phyloP scores from a whole-genome alignment of 2,888 invertebrate species.

The Drosophila pseudotalamancana region DNA sequence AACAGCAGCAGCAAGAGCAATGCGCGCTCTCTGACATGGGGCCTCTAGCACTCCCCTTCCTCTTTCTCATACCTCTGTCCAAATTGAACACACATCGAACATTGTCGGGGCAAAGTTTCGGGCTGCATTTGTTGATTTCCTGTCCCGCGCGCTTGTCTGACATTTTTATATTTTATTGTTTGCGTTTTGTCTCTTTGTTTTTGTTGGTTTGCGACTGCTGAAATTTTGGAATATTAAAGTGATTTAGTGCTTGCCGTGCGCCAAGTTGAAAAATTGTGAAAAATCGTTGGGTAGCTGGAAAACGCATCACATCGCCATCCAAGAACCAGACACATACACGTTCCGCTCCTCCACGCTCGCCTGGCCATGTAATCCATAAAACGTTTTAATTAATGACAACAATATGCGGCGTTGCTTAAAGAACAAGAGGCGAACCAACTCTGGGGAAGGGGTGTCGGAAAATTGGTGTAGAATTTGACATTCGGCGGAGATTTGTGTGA shows the following conservation, averaged over 20 bases:
- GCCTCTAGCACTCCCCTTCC: background rate
- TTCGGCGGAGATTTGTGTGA: conserved; percentile 57
- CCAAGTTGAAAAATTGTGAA: conserved; percentile 77
- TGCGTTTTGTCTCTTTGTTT: conserved; percentile 36
- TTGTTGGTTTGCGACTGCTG: conserved; percentile 29
- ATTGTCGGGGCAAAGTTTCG: conserved; percentile 39
- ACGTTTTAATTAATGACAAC: conserved; percentile 80
- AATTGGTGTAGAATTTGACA: conserved; percentile 55
- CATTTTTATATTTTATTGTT: conserved; percentile 73
- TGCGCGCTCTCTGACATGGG: conserved; percentile 33
- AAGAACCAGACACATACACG: conserved; percentile 3
- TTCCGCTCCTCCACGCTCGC: conserved; percentile 30
- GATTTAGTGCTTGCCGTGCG: conserved; percentile 67
- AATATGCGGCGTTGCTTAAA: conserved; percentile 73
- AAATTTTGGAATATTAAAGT: conserved; percentile 77
- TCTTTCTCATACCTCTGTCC: background rate
- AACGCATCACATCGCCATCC: conserved; percentile 13
- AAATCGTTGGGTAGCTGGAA: conserved; percentile 62
- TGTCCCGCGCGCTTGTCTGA: conserved; percentile 50
- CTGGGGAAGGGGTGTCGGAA: background rate
- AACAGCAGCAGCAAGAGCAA: conserved; percentile 6
- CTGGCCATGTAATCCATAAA: conserved; percentile 75
- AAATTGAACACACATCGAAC: conserved; percentile 54
- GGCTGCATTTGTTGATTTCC: conserved; percentile 62
- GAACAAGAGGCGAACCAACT: conserved; percentile 30